Percentiles rank a stretch among this genome's conserved stretches.
phyloP scores from a whole-genome alignment of 2,113 vertebrate species.

The Pachycephala philippinensis region DNA sequence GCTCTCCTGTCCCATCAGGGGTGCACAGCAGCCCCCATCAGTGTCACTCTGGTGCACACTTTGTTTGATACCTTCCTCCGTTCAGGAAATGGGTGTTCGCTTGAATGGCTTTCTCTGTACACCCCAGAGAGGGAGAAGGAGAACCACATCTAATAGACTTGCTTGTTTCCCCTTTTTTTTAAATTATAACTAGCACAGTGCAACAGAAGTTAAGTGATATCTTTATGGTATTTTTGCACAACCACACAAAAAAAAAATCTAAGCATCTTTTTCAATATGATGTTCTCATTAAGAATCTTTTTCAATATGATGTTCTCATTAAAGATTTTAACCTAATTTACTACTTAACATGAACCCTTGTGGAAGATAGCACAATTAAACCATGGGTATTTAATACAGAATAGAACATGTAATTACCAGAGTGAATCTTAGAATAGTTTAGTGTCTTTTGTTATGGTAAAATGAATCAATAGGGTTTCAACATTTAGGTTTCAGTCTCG shows the following conservation, averaged over 20 bases:
- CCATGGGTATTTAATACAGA: neutral
- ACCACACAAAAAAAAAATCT: neutral
- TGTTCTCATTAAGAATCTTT: neutral
- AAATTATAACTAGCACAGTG: neutral
- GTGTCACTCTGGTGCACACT: neutral
- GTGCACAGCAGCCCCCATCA: neutral
- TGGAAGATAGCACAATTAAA: neutral
- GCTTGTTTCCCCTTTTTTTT: neutral
- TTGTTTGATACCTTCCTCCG: neutral
- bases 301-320: neutral
- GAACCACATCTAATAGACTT: neutral
- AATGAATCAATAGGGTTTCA: neutral
- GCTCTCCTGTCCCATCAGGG: fast-evolving
- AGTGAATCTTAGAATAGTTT: neutral
- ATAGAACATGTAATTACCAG: neutral
- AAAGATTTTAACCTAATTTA: neutral
- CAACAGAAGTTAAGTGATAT: neutral
- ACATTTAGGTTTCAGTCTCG: neutral
- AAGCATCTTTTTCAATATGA: neutral
- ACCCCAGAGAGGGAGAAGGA: fast-evolving
- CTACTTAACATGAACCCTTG: neutral
- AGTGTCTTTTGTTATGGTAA: neutral
- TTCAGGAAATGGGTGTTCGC: neutral
- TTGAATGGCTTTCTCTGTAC: neutral
- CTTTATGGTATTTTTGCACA: neutral